phyloP scores from a whole-genome alignment of 1,140 invertebrate species.

The Mesaphorura yosii region DNA sequence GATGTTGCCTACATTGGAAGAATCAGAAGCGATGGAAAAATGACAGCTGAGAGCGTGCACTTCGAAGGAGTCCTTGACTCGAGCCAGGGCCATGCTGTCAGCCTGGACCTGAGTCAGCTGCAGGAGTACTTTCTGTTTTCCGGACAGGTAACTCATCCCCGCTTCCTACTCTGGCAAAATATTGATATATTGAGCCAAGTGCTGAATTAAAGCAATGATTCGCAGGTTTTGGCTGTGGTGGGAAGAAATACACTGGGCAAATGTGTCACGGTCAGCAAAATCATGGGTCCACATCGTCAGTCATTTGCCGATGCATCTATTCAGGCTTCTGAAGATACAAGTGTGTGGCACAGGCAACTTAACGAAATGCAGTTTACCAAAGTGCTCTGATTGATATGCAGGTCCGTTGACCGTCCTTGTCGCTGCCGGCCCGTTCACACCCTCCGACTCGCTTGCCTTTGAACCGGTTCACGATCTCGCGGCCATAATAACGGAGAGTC shows the following conservation, averaged over 20 bases:
- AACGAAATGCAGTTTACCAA: neutral
- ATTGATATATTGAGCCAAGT: neutral
- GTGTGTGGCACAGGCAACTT: neutral
- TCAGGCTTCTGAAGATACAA: neutral
- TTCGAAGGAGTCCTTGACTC: conserved; percentile 42
- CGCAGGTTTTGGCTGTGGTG: conserved; percentile 53
- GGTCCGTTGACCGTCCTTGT: conserved; percentile 56
- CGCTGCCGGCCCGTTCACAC: conserved; percentile 70
- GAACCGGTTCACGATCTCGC: conserved; percentile 70
- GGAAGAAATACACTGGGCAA: conserved; percentile 58
- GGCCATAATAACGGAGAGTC: conserved; percentile 49
- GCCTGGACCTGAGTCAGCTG: conserved; percentile 46
- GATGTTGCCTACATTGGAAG: conserved; percentile 43
- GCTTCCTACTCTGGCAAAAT: conserved; percentile 31
- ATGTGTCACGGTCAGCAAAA: conserved; percentile 51
- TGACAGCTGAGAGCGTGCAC: conserved; percentile 54
- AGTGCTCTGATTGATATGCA: conserved; percentile 28
- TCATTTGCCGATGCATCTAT: conserved; percentile 8
- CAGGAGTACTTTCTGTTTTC: conserved; percentile 65
- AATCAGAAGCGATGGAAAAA: conserved; percentile 59
- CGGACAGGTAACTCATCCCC: conserved; percentile 51
- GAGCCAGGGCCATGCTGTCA: conserved; percentile 36
- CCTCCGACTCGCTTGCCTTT: conserved; percentile 59
- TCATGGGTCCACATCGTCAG: conserved; percentile 40
- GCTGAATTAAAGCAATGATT: too few species aligned